phyloP scores from a whole-genome alignment of 2,888 invertebrate genomes.

The Metopia argyrocephala region DNA sequence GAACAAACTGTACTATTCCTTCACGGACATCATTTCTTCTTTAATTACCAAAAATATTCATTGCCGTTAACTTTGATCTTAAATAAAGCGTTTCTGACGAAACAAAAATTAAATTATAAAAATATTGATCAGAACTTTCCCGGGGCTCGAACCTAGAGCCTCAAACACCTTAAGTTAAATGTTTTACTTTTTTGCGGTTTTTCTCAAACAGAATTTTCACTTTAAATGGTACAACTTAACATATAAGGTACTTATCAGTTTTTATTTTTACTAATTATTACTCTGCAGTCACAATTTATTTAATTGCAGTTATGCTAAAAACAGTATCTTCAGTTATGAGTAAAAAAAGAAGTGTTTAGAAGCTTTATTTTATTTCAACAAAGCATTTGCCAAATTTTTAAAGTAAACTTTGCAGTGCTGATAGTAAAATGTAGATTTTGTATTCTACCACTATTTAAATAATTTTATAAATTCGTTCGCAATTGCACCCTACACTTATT shows the following conservation, averaged over 20 bases:
- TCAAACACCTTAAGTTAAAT: not conserved
- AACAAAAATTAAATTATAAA: too few relatives aligned
- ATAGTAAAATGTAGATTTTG: constrained; percentile 26
- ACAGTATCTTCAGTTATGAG: constrained; percentile 32
- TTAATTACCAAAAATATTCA: too few relatives aligned
- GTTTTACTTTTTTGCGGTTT: not conserved
- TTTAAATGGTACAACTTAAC: not conserved
- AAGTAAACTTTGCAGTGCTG: constrained; percentile 16
- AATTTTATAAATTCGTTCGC: not conserved
- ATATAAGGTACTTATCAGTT: not conserved
- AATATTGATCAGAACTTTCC: too few relatives aligned
- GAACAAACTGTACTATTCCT: too few relatives aligned
- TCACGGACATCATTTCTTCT: too few relatives aligned
- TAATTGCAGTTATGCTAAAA: constrained; percentile 16
- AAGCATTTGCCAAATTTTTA: constrained; percentile 40
- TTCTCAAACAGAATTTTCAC: not conserved
- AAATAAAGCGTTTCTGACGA: too few relatives aligned
- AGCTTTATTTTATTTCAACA: not conserved
- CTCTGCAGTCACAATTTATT: constrained; percentile 41
- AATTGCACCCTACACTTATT: not conserved
- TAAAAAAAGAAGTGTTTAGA: constrained; percentile 32
- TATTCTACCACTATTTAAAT: not conserved
- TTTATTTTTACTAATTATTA: constrained; percentile 10
- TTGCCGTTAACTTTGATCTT: too few relatives aligned
- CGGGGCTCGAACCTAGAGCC: too few relatives aligned